A percentile compares a stretch with the other conserved stretches of the same genome.
Conservation (phyloP, 1,140 invertebrate species). For the Drosophila ficusphila region DNA sequence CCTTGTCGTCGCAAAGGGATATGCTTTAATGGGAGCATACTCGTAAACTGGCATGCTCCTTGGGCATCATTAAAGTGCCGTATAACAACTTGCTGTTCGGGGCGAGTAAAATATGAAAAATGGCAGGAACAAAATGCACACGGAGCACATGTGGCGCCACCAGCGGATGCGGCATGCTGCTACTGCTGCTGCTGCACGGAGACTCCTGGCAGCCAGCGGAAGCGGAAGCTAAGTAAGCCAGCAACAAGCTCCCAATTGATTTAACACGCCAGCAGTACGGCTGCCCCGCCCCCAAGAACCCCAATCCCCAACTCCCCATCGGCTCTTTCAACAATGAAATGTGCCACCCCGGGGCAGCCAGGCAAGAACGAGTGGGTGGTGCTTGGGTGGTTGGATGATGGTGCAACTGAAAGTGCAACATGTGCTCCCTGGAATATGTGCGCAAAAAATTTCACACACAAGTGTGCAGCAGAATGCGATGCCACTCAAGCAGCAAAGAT, state of each 20-base stretch:
- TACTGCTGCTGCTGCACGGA: constrained; percentile 15
- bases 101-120: constrained; percentile 62
- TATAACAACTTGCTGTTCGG: constrained; percentile 14
- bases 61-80: constrained; percentile 52
- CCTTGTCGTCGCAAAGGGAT: constrained; percentile 4
- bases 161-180: constrained; percentile 33
- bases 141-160: constrained; percentile 58
- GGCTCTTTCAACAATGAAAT: constrained; percentile 54
- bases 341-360: constrained; percentile 18
- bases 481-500: constrained; percentile 57
- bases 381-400: neutral
- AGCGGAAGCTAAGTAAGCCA: constrained; percentile 74
- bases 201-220: constrained; percentile 43
- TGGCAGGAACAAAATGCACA: constrained; percentile 45
- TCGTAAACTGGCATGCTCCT: constrained; percentile 36
- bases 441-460: constrained; percentile 63
- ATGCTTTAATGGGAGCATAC: constrained; percentile 34
- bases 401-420: constrained; percentile 56
- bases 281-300: no score
- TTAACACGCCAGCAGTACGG: constrained; percentile 59
- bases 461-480: constrained; percentile 57
- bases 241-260: constrained; percentile 80
- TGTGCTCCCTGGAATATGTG: constrained; percentile 61
- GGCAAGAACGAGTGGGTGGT: constrained; percentile 8
- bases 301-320: neutral